Base-by-base conservation (phyloP, 2,888 invertebrate species). In the Sarcophaga variegata region DNA sequence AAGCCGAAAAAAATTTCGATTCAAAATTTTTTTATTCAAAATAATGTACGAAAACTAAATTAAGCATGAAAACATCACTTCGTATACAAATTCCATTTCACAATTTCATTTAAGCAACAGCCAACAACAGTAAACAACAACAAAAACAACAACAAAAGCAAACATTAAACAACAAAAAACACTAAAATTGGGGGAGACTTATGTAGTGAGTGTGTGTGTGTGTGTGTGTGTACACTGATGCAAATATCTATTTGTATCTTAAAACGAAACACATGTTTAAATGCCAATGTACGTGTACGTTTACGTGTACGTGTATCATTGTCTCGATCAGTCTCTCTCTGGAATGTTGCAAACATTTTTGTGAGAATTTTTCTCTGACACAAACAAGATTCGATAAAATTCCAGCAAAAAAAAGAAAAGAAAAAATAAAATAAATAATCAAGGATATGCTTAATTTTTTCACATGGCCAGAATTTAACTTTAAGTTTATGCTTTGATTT, bases 31-130 rank as follows among this genome's bases (percentile, higher is more conserved):
- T 59, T 67, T 59, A 62, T 69, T 49, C 59, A 63, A 47, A 72
- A 76, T 60, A 59, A 60, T 37, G 47, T 11, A 60, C 17, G 47
- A 45, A 71, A 80, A 76, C 79, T 84, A 76, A 87, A 87, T 84
- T 87, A 60, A 75, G 79, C 81, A 82, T 84, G 87, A 85, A 87
- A 72, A 82, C 79, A 79, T 84, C 72, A 64, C 8, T 2, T 37
- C 37, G 37, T 37, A 37, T 10, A 37, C 37, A 67, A 76, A 71
- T 77, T 82, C 70, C 54, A 76, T 82, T 82, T 82, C 64, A 76
- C 64, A 67, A 78, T 83, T 80, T 54, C 17, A 49, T 62, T 71
- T 27, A 72, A 70, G 20, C 22, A 74, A 37, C 60, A 37, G 11
- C 8, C 22, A 64, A 25, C 25, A 22, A 49, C 49, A 49, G 14